Percentiles rank a stretch among this genome's conserved stretches.
Evolutionary conservation across 2,113 vertebrate species (phyloP).

Genomic region (Equus przewalskii): DNA sequence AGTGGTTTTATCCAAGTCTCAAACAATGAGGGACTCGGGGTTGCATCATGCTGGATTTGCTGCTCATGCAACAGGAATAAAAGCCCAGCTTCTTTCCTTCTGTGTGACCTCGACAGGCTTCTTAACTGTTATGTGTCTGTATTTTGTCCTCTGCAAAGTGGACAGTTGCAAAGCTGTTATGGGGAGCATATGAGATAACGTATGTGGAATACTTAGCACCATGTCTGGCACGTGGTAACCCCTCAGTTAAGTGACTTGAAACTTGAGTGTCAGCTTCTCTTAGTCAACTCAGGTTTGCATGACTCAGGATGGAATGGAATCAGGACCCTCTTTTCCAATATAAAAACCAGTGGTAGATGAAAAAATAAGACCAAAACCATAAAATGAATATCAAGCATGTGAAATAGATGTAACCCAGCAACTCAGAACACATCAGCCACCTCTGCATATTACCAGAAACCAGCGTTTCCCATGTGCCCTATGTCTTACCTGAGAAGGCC

Average conservation of each 20-base stretch:
- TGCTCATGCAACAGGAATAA: not conserved
- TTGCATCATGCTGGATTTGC: not conserved
- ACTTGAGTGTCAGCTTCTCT: not conserved
- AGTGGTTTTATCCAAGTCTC: not conserved
- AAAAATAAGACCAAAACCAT: not conserved
- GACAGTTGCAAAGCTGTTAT: not conserved
- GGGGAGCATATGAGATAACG: not conserved
- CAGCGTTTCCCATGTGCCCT: rapidly evolving
- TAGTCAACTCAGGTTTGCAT: rapidly evolving
- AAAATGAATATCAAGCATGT: not conserved
- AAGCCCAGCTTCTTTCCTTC: not conserved
- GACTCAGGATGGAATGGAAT: not conserved
- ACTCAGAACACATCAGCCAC: not conserved
- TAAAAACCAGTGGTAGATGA: not conserved
- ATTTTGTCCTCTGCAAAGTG: not conserved
- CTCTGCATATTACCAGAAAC: not conserved
- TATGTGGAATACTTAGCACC: not conserved
- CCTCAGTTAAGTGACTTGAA: not conserved
- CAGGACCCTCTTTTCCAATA: not conserved
- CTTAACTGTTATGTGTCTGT: not conserved
- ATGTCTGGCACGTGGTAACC: not conserved
- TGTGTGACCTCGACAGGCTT: not conserved
- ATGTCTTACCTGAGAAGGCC: not conserved
- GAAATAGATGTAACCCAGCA: not conserved
- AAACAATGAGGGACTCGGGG: not conserved